A percentile compares a stretch with the other conserved stretches of the same genome.
phyloP scores from a whole-genome alignment of 1,140 invertebrate species.

The Leptopilina clavipes region DNA sequence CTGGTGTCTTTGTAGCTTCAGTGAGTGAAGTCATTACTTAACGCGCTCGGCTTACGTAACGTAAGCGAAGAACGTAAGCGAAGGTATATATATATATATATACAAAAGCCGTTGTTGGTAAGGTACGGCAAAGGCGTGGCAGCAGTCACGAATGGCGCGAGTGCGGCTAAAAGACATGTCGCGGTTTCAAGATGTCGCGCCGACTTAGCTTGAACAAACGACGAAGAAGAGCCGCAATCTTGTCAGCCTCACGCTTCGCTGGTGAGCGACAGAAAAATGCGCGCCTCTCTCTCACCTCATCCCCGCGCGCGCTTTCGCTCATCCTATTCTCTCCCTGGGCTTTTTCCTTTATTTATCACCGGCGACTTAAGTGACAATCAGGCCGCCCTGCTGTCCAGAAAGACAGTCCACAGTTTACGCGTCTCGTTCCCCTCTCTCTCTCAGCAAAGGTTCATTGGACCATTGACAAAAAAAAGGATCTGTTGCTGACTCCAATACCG shows the following conservation, averaged over 20 bases:
- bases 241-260: slow-evolving; percentile 72
- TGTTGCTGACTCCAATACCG: not conserved
- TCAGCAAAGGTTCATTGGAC: slow-evolving; percentile 24
- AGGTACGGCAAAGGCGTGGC: slow-evolving; percentile 20
- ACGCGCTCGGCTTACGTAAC: slow-evolving; percentile 56
- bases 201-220: slow-evolving; percentile 69
- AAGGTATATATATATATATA: not conserved
- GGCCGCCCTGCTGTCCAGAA: slow-evolving; percentile 44
- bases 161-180: slow-evolving; percentile 67
- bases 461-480: slow-evolving; percentile 5
- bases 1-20: slow-evolving; percentile 48
- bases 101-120: not conserved
- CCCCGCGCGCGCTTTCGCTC: slow-evolving; percentile 39
- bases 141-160: slow-evolving; percentile 52
- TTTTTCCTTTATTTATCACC: slow-evolving; percentile 52
- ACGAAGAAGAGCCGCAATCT: slow-evolving; percentile 65
- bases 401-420: slow-evolving; percentile 41
- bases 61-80: slow-evolving; percentile 33
- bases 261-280: slow-evolving; percentile 56
- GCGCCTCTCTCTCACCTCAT: slow-evolving; percentile 46
- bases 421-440: not conserved
- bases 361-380: slow-evolving; percentile 51
- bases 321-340: slow-evolving; percentile 11
- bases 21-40: slow-evolving; percentile 49
- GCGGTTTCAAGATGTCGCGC: slow-evolving; percentile 71